Conservation (phyloP, 2,113 vertebrate genomes). For the Trochalopteron elliotii region DNA sequence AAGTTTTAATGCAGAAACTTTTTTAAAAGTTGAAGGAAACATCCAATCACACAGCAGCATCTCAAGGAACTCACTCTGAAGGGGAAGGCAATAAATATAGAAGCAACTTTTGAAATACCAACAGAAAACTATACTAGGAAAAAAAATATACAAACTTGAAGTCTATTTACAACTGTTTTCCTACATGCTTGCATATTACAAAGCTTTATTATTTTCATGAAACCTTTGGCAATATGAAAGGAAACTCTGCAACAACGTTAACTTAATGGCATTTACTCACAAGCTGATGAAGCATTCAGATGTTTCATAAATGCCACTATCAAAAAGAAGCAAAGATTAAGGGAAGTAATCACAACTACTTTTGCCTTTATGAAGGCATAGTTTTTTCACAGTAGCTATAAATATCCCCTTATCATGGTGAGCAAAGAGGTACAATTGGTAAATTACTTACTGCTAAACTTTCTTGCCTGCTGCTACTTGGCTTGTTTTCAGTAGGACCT, state of each 20-base stretch:
- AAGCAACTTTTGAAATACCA: background rate
- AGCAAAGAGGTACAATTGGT: background rate
- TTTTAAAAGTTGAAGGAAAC: background rate
- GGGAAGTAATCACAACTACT: background rate
- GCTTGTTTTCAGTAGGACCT: background rate
- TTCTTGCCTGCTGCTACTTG: background rate
- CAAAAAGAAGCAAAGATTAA: background rate
- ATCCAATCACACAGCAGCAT: background rate
- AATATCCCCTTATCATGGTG: background rate
- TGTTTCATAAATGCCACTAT: rapidly evolving
- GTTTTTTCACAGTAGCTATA: background rate
- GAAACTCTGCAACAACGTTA: background rate
- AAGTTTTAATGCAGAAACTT: background rate
- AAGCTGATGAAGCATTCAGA: background rate
- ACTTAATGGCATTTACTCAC: background rate
- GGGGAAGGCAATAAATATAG: background rate
- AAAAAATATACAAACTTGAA: background rate
- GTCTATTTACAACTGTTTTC: background rate
- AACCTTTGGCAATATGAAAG: background rate
- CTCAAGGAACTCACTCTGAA: background rate
- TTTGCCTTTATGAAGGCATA: background rate
- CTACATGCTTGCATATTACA: background rate
- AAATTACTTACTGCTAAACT: background rate
- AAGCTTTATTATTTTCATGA: background rate
- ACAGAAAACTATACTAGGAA: background rate